Base-by-base conservation (phyloP, 2,113 vertebrate genomes). In the Tupaia tana region DNA sequence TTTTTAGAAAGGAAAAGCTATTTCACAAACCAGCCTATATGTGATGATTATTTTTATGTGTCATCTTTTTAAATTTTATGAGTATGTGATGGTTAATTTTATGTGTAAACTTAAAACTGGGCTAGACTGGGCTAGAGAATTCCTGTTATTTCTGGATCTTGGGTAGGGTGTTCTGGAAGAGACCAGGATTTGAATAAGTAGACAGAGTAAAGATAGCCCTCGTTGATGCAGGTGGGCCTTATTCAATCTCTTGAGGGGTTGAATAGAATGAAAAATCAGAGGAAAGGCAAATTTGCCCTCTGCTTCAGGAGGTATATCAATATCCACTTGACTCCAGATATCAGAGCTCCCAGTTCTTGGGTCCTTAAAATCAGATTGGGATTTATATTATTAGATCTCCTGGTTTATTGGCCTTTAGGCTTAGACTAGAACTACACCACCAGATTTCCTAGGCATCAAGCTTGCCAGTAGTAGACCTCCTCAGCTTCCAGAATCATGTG, bases 1-100 rank as follows among this genome's bases (percentile, higher is more conserved):
- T 79, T 94, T 89, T 89, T 94, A 90, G 69, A 73, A 69, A 43
- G 86, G 56, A 88, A 94, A 86, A 22, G 14, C 20, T 78, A 1
- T 90, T 74, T 52, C 20, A 64, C 10, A 85, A 93, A 74, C 9
- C 27, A 75, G 27, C 27, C 16, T 78, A 43, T 43, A 43, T 43
- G 43, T 43, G 31, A 24, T 52, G 56, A 16, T 71, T 59, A 43
- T 22, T 82, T 82, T 91, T 71, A 7, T 11, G 58, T 52, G 29
- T 86, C 58, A 82, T 7, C 56, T 73, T 71, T 43, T 43, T 43
- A 43, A 43, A 43, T 43, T 43, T 43, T 43, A 43, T 43, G 43
- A 43, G 43, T 43, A 43, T 43, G 43, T 43, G 31, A 24, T 52
- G 56, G 24, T 71, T 59, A 43, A 29, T 82, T 82, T 91, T 81